Evolutionary conservation across 2,888 invertebrate species (phyloP).

Genomic region (Agrotis exclamationis): DNA sequence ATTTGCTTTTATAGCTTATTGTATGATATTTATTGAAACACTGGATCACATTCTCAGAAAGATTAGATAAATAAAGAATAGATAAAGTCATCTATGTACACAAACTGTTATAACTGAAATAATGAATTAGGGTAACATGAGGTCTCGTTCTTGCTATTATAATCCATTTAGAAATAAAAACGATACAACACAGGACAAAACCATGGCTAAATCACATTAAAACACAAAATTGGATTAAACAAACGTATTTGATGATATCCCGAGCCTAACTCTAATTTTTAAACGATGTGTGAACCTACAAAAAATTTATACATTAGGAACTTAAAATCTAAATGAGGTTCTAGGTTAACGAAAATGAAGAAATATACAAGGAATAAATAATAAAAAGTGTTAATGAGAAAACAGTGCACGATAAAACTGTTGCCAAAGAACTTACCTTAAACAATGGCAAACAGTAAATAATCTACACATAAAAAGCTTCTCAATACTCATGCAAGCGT

Average conservation of each 20-base stretch:
- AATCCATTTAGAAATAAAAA: not conserved
- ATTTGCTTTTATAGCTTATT: not conserved
- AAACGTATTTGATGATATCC: constrained; percentile 7
- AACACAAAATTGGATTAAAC: not conserved
- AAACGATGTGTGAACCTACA: not conserved
- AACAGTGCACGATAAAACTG: constrained; percentile 63
- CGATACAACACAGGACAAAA: not conserved
- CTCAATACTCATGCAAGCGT: constrained; percentile 87
- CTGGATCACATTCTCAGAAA: not conserved
- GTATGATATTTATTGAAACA: not conserved
- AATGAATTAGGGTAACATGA: not conserved
- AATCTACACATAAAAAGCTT: constrained; percentile 90
- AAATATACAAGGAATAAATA: constrained; percentile 21
- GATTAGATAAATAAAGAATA: too few species aligned
- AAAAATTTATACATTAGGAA: not conserved
- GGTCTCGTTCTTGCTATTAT: not conserved
- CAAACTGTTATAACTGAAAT: not conserved
- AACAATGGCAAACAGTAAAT: constrained; percentile 68
- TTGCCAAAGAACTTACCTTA: constrained; percentile 71
- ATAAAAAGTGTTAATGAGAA: constrained; percentile 46
- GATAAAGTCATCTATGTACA: constrained; percentile 13
- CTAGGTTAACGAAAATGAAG: constrained; percentile 16
- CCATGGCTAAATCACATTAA: not conserved
- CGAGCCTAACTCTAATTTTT: not conserved
- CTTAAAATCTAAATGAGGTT: constrained; percentile 36